Conservation (phyloP, 2,888 invertebrate genomes). For the Drosophila rellima region DNA sequence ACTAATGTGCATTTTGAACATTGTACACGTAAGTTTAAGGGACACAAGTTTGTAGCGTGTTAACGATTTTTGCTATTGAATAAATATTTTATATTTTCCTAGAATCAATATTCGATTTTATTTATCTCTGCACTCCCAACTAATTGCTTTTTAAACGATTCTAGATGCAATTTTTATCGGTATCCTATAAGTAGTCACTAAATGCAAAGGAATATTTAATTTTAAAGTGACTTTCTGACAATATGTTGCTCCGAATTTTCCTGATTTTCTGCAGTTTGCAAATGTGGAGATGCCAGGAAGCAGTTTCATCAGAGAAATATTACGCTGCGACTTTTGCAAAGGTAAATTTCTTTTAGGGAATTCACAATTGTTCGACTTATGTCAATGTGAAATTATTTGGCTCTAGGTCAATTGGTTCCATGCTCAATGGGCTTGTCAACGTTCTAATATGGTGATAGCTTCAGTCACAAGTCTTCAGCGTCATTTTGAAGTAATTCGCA, state of each 20-base stretch:
- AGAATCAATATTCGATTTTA: constrained; percentile 44
- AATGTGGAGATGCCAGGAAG: constrained; percentile 10
- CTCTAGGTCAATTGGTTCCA: constrained; percentile 58
- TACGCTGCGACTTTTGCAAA: constrained; percentile 39
- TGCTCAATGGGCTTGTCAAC: constrained; percentile 54
- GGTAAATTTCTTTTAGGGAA: constrained; percentile 15
- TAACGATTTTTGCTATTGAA: constrained; percentile 67
- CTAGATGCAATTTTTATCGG: constrained; percentile 32
- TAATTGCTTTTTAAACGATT: constrained; percentile 62
- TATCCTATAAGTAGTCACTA: constrained; percentile 40
- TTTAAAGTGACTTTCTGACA: constrained; percentile 17
- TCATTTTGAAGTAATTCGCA: constrained; percentile 37
- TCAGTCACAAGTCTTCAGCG: constrained; percentile 43
- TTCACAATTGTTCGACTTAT: neutral
- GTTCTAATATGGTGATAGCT: constrained; percentile 49
- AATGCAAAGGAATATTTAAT: neutral
- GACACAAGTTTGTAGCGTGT: constrained; percentile 63
- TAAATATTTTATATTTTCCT: constrained; percentile 77
- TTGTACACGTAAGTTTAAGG: constrained; percentile 42
- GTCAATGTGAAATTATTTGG: no score
- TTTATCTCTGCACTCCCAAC: neutral
- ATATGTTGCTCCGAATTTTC: constrained; percentile 48
- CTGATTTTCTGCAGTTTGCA: constrained; percentile 35
- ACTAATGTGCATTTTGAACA: constrained; percentile 33
- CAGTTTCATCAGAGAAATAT: constrained; percentile 27